Evolutionary conservation across 2,888 invertebrate genomes (phyloP).

Genomic region (Deilephila elpenor): DNA sequence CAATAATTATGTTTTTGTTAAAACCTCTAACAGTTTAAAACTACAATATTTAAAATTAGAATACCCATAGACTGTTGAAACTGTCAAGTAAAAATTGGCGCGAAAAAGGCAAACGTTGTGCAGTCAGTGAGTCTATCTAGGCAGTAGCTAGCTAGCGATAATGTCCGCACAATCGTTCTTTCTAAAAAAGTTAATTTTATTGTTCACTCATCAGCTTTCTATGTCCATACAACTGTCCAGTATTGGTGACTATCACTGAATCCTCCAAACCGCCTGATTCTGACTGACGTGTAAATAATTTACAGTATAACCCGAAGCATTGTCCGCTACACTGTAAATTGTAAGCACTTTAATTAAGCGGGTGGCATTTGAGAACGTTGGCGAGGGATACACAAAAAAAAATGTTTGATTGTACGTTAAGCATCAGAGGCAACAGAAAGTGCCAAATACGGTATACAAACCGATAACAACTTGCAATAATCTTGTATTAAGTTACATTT

Average conservation of each 20-base stretch:
- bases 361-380: neutral
- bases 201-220: too few species aligned
- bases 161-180: too few species aligned
- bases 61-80: neutral
- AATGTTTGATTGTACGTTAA: slow-evolving; percentile 13
- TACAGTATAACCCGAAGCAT: slow-evolving; percentile 23
- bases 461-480: slow-evolving; percentile 7
- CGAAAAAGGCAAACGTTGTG: too few species aligned
- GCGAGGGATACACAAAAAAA: slow-evolving; percentile 29
- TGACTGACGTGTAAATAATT: slow-evolving; percentile 26
- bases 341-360: slow-evolving; percentile 25
- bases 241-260: neutral
- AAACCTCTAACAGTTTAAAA: neutral
- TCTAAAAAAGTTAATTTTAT: too few species aligned
- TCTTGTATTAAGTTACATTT: neutral
- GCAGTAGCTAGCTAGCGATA: too few species aligned
- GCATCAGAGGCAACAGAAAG: slow-evolving; percentile 27
- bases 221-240: neutral
- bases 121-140: too few species aligned
- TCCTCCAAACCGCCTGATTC: slow-evolving; percentile 2
- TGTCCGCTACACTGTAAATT: slow-evolving; percentile 30
- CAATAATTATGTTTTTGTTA: neutral
- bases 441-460: slow-evolving; percentile 16
- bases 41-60: neutral
- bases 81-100: neutral